Percentiles rank a stretch among this genome's conserved stretches.
phyloP scores from a whole-genome alignment of 2,113 vertebrate species.

The Ascaphus truei region DNA sequence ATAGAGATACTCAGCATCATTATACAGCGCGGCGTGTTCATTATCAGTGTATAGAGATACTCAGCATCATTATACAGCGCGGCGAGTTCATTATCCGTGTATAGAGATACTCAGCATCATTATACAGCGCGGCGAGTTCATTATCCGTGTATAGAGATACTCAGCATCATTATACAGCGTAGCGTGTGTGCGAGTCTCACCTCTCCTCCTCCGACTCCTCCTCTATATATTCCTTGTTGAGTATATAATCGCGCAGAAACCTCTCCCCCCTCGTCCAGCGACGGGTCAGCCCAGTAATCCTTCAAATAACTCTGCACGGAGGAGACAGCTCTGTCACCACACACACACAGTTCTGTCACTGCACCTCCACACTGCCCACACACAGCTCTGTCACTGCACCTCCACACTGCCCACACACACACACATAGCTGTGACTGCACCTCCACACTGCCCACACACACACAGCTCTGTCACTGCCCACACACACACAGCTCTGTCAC shows the following conservation, averaged over 20 bases:
- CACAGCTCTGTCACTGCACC: too few species aligned
- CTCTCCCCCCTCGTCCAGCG: constrained; percentile 75
- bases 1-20: background rate
- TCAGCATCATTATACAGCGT: background rate
- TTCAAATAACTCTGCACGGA: constrained; percentile 66
- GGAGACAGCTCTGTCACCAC: background rate
- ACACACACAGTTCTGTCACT: too few species aligned
- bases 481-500: too few species aligned
- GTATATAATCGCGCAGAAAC: constrained; percentile 82
- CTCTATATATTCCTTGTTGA: constrained; percentile 76
- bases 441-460: too few species aligned
- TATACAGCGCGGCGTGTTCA: background rate
- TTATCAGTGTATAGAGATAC: background rate
- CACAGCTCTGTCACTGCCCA: too few species aligned
- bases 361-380: too few species aligned
- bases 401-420: too few species aligned
- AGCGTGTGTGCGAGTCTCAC: background rate
- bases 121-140: background rate
- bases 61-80: background rate
- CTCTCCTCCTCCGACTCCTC: constrained; percentile 43
- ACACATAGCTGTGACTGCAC: too few species aligned
- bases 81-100: too few species aligned
- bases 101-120: background rate
- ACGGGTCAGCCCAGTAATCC: constrained; percentile 80
- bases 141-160: background rate